Conservation (phyloP, 2,797 vertebrate genomes). For the Naso thynnoides region DNA sequence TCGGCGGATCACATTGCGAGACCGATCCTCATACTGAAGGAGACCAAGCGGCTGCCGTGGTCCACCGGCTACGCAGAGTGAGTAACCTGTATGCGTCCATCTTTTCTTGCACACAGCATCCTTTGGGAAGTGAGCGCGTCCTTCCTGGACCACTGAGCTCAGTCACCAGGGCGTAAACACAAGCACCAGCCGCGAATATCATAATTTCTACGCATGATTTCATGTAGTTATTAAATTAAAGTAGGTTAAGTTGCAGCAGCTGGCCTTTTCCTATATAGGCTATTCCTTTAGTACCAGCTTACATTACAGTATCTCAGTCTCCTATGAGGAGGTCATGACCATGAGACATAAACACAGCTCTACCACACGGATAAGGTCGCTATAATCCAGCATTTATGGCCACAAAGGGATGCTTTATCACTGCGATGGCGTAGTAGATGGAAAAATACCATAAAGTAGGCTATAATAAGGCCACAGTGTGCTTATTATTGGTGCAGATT, state of each 20-base stretch:
- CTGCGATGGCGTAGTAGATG: not conserved
- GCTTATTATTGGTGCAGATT: not conserved
- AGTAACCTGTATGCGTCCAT: constrained; percentile 83
- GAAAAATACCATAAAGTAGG: not conserved
- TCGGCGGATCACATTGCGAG: constrained; percentile 93
- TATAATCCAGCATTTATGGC: not conserved
- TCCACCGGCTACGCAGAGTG: constrained; percentile 96
- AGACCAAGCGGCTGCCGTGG: constrained; percentile 92
- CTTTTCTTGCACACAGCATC: constrained; percentile 59
- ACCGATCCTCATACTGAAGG: constrained; percentile 94
- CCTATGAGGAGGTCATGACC: not conserved
- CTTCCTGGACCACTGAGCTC: constrained; percentile 39
- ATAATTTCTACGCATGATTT: not conserved
- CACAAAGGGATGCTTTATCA: not conserved
- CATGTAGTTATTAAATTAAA: not conserved
- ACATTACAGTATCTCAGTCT: not conserved
- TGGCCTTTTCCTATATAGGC: not conserved
- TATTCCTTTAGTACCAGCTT: not conserved
- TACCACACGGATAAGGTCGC: not conserved
- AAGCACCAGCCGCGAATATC: not conserved
- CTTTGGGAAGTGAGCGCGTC: constrained; percentile 33
- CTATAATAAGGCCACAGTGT: not conserved
- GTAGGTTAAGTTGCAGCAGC: not conserved
- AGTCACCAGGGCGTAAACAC: constrained; percentile 11
- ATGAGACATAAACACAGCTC: not conserved